A percentile compares a stretch with the other conserved stretches of the same genome.
Conservation (phyloP, 2,888 invertebrate genomes). For the Cerceris ruficornis region DNA sequence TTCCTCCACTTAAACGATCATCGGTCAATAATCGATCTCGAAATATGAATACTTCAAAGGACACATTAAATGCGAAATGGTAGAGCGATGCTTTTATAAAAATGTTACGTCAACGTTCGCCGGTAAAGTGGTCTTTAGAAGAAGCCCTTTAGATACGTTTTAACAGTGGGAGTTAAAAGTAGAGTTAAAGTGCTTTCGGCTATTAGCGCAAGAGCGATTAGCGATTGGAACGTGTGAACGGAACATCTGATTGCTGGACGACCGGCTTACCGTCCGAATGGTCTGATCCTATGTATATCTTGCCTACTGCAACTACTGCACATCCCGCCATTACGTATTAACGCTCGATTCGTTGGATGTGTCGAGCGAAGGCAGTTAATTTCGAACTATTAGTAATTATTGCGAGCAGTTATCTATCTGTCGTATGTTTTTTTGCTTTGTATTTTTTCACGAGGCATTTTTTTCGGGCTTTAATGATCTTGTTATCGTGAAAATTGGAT, state of each 20-base stretch:
- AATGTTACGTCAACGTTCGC: constrained; percentile 32
- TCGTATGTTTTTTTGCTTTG: too few species aligned
- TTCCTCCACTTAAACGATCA: too few species aligned
- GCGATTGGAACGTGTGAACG: constrained; percentile 63
- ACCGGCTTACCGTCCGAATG: constrained; percentile 61
- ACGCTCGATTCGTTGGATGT: constrained; percentile 8
- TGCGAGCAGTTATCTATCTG: too few species aligned
- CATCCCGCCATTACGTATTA: constrained; percentile 35
- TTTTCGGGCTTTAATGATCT: too few species aligned
- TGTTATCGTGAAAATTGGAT: too few species aligned
- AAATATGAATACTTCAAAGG: neutral
- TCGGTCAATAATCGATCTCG: neutral
- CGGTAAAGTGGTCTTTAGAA: constrained; percentile 38
- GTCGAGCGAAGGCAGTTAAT: neutral
- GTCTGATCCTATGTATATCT: constrained; percentile 63
- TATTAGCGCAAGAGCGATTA: constrained; percentile 66
- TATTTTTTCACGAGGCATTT: too few species aligned
- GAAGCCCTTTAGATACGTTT: constrained; percentile 55
- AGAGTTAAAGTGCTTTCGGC: constrained; percentile 60
- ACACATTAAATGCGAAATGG: constrained; percentile 18
- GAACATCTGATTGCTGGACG: constrained; percentile 64
- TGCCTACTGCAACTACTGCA: constrained; percentile 38
- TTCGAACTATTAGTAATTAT: too few species aligned
- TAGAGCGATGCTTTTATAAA: constrained; percentile 32
- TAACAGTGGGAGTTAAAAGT: constrained; percentile 58